Evolutionary conservation across 1,140 invertebrate genomes (phyloP).

Genomic region (Leptestheria dahalacensis): DNA sequence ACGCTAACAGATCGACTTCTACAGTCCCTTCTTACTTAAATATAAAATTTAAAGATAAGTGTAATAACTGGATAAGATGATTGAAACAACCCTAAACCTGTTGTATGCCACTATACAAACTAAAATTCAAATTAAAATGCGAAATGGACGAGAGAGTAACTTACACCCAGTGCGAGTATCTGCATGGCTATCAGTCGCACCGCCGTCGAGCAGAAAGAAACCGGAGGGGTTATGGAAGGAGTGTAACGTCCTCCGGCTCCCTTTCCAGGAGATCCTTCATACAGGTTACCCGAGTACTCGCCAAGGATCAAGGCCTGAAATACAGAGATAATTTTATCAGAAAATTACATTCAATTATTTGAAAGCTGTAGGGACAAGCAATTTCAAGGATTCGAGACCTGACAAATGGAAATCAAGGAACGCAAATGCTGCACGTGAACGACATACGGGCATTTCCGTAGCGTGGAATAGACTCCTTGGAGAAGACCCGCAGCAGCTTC

Average conservation of each 20-base stretch:
- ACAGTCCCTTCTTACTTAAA: no score
- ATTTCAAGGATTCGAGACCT: constrained; percentile 32
- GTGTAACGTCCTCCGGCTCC: constrained; percentile 58
- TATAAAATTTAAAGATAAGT: no score
- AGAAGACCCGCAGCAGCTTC: constrained; percentile 82
- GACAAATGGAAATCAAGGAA: constrained; percentile 65
- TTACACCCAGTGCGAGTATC: constrained; percentile 73
- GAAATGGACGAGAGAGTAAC: constrained; percentile 20
- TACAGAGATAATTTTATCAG: constrained; percentile 16
- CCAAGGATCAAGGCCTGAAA: constrained; percentile 62
- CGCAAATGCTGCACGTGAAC: constrained; percentile 94
- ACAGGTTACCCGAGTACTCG: constrained; percentile 25
- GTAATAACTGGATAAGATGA: no score
- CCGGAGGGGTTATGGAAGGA: constrained; percentile 49
- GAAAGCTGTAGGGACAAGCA: background rate
- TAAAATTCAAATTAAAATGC: no score
- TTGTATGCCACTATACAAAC: no score
- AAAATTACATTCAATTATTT: constrained; percentile 13
- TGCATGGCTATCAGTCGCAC: constrained; percentile 84
- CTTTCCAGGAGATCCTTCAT: constrained; percentile 34
- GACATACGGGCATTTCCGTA: constrained; percentile 82
- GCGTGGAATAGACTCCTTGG: constrained; percentile 87
- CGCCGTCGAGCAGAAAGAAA: constrained; percentile 89
- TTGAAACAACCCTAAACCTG: no score
- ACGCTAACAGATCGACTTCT: no score